Evolutionary conservation across 2,113 vertebrate genomes (phyloP).

Genomic region (Pyrgilauda ruficollis): DNA sequence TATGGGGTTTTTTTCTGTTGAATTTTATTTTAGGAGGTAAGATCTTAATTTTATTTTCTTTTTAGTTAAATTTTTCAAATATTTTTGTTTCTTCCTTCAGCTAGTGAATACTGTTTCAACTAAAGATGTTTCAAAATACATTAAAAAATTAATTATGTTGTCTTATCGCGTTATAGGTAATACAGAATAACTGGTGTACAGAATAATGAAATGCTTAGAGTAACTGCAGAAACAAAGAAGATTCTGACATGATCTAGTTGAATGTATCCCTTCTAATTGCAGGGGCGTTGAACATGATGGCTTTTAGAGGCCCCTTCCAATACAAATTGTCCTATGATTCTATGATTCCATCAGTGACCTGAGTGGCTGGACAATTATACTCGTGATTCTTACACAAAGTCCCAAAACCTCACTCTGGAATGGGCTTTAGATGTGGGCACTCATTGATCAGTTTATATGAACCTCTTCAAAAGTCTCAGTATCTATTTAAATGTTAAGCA

Average conservation of each 20-base stretch:
- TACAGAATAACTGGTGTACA: neutral
- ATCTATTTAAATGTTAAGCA: neutral
- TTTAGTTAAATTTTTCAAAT: neutral
- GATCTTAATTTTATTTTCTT: neutral
- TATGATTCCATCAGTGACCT: neutral
- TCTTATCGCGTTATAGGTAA: neutral
- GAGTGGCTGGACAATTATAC: neutral
- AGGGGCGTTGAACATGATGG: fast-evolving
- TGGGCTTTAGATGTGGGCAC: neutral
- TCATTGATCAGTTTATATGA: neutral
- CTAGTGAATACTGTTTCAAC: neutral
- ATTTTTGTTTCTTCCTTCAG: neutral
- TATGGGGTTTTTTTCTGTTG: neutral
- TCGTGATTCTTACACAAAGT: fast-evolving
- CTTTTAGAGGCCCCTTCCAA: neutral
- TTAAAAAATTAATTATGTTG: neutral
- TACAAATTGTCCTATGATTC: neutral
- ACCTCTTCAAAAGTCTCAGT: neutral
- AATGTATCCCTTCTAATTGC: neutral
- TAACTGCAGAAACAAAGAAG: neutral
- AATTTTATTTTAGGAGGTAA: neutral
- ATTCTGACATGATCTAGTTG: neutral
- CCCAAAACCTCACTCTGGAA: neutral
- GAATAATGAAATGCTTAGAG: neutral
- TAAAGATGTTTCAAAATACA: neutral